These are phyloP conservation scores for Hydrozoanthus gracilis DNA, from an alignment of 92 coral and sea anemone genomes.

Conservation along the genomic window DNA sequence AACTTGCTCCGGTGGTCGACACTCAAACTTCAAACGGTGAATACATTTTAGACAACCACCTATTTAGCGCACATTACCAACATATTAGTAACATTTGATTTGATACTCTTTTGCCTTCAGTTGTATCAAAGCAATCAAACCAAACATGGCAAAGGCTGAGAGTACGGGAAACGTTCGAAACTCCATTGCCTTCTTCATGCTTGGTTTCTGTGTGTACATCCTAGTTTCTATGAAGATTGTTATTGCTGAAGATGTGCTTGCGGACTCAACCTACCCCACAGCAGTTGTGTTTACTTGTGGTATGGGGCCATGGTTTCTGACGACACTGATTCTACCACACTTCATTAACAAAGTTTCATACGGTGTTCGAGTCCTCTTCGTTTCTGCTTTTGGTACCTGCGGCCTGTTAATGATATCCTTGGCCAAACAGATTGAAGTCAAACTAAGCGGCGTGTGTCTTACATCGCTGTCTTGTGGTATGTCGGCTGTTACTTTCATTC, in stretches of 20 bases:
- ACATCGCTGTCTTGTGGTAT: slow-evolving; percentile 39
- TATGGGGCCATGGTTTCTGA: slow-evolving; percentile 48
- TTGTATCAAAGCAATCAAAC: background rate
- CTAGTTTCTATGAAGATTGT: slow-evolving; percentile 43
- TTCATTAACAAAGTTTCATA: slow-evolving; percentile 47
- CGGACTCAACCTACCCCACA: slow-evolving; percentile 38
- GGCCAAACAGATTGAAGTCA: slow-evolving; percentile 1
- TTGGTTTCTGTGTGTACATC: slow-evolving; percentile 41
- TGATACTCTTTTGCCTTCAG: no score
- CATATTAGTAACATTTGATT: no score
- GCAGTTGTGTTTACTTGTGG: slow-evolving; percentile 49
- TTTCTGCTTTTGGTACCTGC: slow-evolving; percentile 6
- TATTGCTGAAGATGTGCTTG: slow-evolving; percentile 47
- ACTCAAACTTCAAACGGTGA: no score
- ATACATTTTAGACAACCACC: no score
- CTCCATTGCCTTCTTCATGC: slow-evolving; percentile 30
- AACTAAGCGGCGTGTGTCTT: slow-evolving; percentile 39
- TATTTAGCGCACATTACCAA: no score
- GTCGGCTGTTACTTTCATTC: slow-evolving; percentile 50
- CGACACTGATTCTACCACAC: slow-evolving; percentile 46
- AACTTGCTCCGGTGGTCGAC: no score
- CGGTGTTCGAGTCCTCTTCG: slow-evolving; percentile 22
- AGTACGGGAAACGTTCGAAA: background rate
- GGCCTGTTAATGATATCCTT: slow-evolving; percentile 38
- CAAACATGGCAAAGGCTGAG: background rate